A percentile compares a stretch with the other conserved stretches of the same genome.
phyloP scores from a whole-genome alignment of 2,888 invertebrate species.

The Leucozona laternaria region DNA sequence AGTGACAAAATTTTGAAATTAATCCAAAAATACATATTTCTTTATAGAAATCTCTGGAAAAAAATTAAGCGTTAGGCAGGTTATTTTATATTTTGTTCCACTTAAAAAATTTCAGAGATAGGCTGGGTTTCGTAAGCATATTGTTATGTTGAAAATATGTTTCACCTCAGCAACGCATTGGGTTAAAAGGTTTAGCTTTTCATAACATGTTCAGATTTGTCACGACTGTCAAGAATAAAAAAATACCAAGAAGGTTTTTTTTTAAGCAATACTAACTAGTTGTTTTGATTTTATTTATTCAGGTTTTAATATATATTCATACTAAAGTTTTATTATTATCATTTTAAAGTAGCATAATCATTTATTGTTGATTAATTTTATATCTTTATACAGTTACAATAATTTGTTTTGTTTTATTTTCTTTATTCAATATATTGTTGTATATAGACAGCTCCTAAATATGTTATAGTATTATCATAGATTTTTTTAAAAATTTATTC shows the following conservation, averaged over 20 bases:
- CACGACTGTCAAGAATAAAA: background rate
- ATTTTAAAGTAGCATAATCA: constrained; percentile 49
- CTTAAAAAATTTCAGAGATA: no score
- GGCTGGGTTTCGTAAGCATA: no score
- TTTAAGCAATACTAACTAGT: constrained; percentile 61
- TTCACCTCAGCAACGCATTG: no score
- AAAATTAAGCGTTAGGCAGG: no score
- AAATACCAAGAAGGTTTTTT: background rate
- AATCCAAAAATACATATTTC: no score
- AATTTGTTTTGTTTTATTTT: constrained; percentile 1
- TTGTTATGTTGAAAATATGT: no score
- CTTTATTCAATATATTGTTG: constrained; percentile 20
- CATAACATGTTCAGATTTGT: no score
- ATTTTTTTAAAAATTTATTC: constrained; percentile 9
- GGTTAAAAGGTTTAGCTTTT: no score
- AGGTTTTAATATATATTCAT: constrained; percentile 54
- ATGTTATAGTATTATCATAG: constrained; percentile 25
- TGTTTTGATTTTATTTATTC: constrained; percentile 61
- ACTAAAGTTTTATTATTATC: constrained; percentile 47
- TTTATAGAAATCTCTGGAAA: no score
- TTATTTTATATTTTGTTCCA: no score
- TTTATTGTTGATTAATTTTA: constrained; percentile 59
- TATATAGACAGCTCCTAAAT: constrained; percentile 53
- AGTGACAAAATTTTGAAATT: no score
- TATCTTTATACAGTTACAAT: constrained; percentile 68